Percentiles rank a stretch among this genome's conserved stretches.
Evolutionary conservation across 2,888 invertebrate species (phyloP).

Genomic region (Pimpla rufipes): DNA sequence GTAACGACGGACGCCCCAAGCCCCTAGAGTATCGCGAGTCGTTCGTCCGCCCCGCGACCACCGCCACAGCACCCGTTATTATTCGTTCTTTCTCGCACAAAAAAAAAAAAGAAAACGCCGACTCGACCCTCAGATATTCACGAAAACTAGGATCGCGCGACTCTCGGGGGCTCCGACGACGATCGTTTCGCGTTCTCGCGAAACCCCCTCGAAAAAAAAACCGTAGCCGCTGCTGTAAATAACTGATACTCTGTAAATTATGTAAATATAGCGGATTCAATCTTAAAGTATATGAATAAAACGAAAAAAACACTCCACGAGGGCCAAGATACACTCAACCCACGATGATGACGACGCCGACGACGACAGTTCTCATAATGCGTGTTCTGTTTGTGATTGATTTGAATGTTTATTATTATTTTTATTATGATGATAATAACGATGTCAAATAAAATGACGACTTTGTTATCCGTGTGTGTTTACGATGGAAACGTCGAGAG

Average conservation of each 20-base stretch:
- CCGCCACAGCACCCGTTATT: slow-evolving; percentile 11
- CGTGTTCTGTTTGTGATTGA: slow-evolving; percentile 56
- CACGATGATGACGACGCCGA: slow-evolving; percentile 63
- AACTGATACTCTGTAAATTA: slow-evolving; percentile 76
- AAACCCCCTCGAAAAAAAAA: slow-evolving; percentile 27
- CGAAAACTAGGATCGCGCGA: background rate
- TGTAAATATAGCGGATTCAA: slow-evolving; percentile 80
- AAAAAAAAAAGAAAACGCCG: background rate
- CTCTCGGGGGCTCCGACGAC: slow-evolving; percentile 15
- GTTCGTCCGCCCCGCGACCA: background rate
- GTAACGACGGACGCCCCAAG: slow-evolving; percentile 64
- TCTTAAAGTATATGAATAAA: slow-evolving; percentile 45
- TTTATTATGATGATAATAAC: slow-evolving; percentile 47
- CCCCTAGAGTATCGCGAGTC: slow-evolving; percentile 51
- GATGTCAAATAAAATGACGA: slow-evolving; percentile 79
- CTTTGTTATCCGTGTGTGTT: slow-evolving; percentile 66
- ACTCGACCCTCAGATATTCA: slow-evolving; percentile 6
- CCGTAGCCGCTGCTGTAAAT: slow-evolving; percentile 77
- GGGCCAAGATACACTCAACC: slow-evolving; percentile 56
- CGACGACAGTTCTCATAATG: slow-evolving; percentile 45
- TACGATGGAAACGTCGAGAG: slow-evolving; percentile 1
- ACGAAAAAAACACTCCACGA: slow-evolving; percentile 66
- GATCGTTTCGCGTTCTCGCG: slow-evolving; percentile 33
- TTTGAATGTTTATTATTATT: slow-evolving; percentile 47
- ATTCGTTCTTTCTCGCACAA: background rate